Percentiles rank a stretch among this genome's conserved stretches.
Conservation (phyloP, 2,797 vertebrate species). For the Dromococcyx pavoninus region DNA sequence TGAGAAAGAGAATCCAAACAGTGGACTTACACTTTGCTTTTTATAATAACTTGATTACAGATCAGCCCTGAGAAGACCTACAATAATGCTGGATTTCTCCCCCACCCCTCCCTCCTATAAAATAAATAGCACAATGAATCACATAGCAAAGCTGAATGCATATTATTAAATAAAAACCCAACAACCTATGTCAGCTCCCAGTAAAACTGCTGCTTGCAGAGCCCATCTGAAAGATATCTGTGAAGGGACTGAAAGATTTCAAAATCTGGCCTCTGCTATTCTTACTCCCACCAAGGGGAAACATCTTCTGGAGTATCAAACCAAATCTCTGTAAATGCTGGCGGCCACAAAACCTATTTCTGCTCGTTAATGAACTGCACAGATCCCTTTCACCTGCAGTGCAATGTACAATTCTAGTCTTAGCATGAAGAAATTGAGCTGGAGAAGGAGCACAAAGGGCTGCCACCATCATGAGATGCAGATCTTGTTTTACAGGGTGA, state of each 20-base stretch:
- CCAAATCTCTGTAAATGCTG: rapidly evolving
- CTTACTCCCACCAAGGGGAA: background rate
- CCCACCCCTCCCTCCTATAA: background rate
- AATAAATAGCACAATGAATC: background rate
- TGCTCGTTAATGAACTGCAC: background rate
- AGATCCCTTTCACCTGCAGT: background rate
- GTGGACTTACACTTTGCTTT: background rate
- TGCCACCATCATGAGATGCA: background rate
- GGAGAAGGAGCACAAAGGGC: background rate
- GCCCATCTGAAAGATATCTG: background rate
- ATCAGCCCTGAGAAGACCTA: conserved; percentile 14
- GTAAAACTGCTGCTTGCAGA: background rate
- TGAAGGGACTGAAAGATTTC: background rate
- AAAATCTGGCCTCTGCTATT: background rate
- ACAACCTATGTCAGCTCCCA: background rate
- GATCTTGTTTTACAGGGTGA: background rate
- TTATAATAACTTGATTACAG: conserved; percentile 27
- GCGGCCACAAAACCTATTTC: background rate
- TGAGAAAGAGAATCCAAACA: conserved; percentile 4
- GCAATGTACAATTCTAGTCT: background rate
- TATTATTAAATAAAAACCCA: background rate
- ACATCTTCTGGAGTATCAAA: background rate
- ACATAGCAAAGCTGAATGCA: background rate
- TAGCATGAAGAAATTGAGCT: background rate
- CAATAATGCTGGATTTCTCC: background rate